phyloP scores from a whole-genome alignment of 2,797 vertebrate genomes.

The Peromyscus melanophrys region DNA sequence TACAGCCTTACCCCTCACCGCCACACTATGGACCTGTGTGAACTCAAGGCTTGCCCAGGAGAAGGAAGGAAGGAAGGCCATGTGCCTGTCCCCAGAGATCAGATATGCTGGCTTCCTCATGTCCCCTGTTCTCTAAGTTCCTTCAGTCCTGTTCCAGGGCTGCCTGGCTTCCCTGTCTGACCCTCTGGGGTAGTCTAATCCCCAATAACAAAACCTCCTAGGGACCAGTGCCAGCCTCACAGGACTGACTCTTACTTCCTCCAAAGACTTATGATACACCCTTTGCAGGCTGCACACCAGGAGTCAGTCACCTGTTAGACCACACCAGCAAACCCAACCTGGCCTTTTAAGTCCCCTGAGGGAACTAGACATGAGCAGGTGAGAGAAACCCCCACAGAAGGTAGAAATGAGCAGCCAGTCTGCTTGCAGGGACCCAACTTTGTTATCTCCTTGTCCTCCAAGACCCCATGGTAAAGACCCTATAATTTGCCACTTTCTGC shows the following conservation, averaged over 20 bases:
- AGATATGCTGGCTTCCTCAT: neutral
- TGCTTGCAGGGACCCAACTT: neutral
- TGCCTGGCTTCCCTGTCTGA: neutral
- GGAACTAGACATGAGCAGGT: neutral
- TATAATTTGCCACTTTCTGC: neutral
- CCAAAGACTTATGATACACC: neutral
- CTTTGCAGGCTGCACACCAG: conserved; percentile 41
- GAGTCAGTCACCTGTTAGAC: neutral
- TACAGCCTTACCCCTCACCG: rapidly evolving
- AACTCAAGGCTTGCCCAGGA: neutral
- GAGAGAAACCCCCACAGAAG: neutral
- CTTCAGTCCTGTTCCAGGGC: neutral
- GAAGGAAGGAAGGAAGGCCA: neutral
- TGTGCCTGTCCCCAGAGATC: neutral
- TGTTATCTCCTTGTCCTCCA: neutral
- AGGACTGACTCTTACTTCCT: neutral
- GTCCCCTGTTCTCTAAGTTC: neutral
- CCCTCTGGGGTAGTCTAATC: conserved; percentile 46
- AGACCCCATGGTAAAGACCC: neutral
- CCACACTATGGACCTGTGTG: neutral
- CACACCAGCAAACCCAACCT: neutral
- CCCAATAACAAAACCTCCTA: neutral
- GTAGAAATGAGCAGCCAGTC: neutral
- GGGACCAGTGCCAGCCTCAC: conserved; percentile 41
- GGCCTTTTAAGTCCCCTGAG: neutral